Base-by-base conservation (phyloP, 1,140 invertebrate genomes). In the Lasaia peninsularis region DNA sequence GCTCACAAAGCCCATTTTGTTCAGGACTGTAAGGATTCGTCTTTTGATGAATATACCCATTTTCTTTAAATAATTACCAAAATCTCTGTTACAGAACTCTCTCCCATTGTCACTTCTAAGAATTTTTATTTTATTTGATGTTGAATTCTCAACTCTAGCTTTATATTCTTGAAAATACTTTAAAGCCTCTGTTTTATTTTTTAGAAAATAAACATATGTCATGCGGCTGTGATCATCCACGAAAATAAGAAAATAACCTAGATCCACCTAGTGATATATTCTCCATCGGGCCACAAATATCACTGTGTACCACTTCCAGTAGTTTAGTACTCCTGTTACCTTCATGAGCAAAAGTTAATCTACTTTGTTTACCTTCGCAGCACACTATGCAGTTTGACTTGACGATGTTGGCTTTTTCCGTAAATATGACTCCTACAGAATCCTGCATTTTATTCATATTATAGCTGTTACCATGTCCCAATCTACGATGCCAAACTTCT, bases 401-500 rank as follows among this genome's bases (percentile, higher is more conserved):
- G 16, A 8, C 7, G 14, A 40, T 40, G 8, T 40, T 2, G 12
- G 37, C 16, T 14, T 10, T 40, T 2, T 40, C 16, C 1, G 16
- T 40, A 10, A 40, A 14, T 18, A 6, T 40, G 8, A 40, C 14
- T 40, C 37, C 14, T 12, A 40, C 37, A 18, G 37, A 12, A 18
- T 40, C 37, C 14, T 18, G 37, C 37, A 40, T 40, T 20, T 40
- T 40, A 40, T 40, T 40, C 37, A 40, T 40, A 14, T 40, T 10
- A 11, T 18, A 18, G 2, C 37, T 40, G 10, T 18, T 40, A 5
- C 2, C 18, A 52, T 75, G 67, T 28, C 62, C 70, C 24, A 71
- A 56, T 49, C 69, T 21, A 11, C 69, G 62, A 66, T 73, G 63
- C 69, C 71, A 73, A 44, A 34, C 48, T 9, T 28, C 24, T 12